Evolutionary conservation across 1,140 invertebrate genomes (phyloP), one percentile per base, ranked within the genome.

Genomic region (Panagrolaimus sp.): DNA sequence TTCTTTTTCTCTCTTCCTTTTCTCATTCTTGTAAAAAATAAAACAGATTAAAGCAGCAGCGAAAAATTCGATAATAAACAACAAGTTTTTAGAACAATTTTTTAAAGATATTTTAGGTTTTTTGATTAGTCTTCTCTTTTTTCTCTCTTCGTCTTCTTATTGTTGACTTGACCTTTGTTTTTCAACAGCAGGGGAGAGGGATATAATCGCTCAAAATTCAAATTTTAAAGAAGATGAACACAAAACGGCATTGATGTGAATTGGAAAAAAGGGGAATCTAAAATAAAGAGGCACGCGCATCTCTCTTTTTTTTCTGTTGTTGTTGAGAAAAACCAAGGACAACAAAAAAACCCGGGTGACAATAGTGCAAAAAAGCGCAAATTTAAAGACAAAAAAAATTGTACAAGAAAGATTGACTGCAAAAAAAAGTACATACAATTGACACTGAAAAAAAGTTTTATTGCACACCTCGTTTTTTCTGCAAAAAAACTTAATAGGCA

Each of bases 141-240:
- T 38, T 38, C 2, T 38, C 7, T 38, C 2, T 38, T 38, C 32
- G 52, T 26, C 17, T 58, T 58, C 17, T 3, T n/a, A n/a, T 12
- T 58, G 14, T 26, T 21, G 28, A 58, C 52, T 26, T 58, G 52
- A 58, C 52, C 52, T 58, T 58, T 58, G 52, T 58, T 58, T 58
- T 58, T 58, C 21, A 28, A 58, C 21, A 21, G 52, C 21, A 58
- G 52, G 21, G 28, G 21, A 28, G 15, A 10, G 52, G 48, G 26
- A 21, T 21, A 58, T 58, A 21, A 28, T 28, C 52, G 21, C 28
- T 58, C 28, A 21, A 58, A 58, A 58, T 58, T 58, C 52, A 58
- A 58, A 58, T 26, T 58, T 58, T 28, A 58, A 58, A 21, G 21
- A 58, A 58, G 21, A 58, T 38, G 32, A 38, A 38, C 32, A 38